A percentile compares a stretch with the other conserved stretches of the same genome.
phyloP scores from a whole-genome alignment of 2,888 invertebrate genomes.

The Fabriciana adippe region DNA sequence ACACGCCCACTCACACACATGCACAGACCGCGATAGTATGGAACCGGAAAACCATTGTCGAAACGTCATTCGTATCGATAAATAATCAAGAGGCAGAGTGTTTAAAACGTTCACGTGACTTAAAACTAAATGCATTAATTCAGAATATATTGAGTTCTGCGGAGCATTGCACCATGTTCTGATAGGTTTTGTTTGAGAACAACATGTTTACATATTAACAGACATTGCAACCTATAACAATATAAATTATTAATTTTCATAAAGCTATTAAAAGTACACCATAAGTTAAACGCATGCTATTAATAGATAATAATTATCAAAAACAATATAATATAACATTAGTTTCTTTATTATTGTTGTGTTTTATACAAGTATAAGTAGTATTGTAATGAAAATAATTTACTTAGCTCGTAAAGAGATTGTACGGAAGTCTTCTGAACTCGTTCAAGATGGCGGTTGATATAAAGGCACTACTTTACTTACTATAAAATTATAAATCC shows the following conservation, averaged over 20 bases:
- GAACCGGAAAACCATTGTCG: conserved; percentile 58
- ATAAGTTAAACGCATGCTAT: too few relatives aligned
- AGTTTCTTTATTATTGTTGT: too few relatives aligned
- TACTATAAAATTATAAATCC: too few relatives aligned
- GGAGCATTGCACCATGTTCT: conserved; percentile 23
- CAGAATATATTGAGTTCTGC: conserved; percentile 31
- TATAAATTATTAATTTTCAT: too few relatives aligned
- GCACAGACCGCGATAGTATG: conserved; percentile 35
- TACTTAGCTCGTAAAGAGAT: neutral
- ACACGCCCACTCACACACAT: conserved; percentile 40
- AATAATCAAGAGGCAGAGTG: conserved; percentile 42
- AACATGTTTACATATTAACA: neutral
- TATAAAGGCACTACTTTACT: too few relatives aligned
- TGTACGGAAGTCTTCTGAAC: conserved; percentile 8
- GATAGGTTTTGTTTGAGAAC: conserved; percentile 10
- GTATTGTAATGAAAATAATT: too few relatives aligned
- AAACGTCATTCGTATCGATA: conserved; percentile 52
- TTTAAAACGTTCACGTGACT: conserved; percentile 41
- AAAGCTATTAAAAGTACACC: too few relatives aligned
- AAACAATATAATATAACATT: too few relatives aligned
- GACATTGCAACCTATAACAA: too few relatives aligned
- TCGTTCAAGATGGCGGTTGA: conserved; percentile 2
- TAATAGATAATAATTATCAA: too few relatives aligned
- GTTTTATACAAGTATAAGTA: too few relatives aligned
- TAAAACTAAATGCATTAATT: conserved; percentile 34